These are phyloP conservation scores for Phrynosoma platyrhinos DNA, from an alignment of 2,113 vertebrate species.

Conservation along the genomic window DNA sequence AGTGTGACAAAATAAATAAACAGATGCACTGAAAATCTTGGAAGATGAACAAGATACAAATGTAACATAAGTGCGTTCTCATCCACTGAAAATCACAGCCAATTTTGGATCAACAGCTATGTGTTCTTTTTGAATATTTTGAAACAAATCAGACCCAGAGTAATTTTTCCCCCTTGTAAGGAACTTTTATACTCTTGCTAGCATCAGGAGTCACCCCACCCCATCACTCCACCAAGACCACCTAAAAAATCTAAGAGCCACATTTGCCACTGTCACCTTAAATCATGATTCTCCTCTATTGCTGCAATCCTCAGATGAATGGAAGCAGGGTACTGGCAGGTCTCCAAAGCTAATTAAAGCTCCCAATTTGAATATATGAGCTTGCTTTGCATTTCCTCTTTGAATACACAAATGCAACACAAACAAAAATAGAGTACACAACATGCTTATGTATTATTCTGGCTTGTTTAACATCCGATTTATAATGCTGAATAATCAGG, in stretches of 20 bases:
- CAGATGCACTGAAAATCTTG: background rate
- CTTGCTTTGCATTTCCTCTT: conserved; percentile 62
- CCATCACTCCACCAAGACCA: conserved; percentile 14
- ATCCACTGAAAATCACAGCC: background rate
- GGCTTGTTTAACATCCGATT: conserved; percentile 39
- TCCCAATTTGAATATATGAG: conserved; percentile 65
- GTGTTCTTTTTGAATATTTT: background rate
- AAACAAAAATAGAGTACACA: conserved; percentile 52
- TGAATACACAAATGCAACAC: conserved; percentile 40
- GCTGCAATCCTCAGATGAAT: conserved; percentile 60
- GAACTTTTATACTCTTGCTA: background rate
- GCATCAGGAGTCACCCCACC: background rate
- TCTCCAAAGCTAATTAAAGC: conserved; percentile 69
- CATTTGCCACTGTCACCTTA: conserved; percentile 65
- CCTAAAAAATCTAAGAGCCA: conserved; percentile 48
- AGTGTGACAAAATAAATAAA: background rate
- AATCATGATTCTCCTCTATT: conserved; percentile 56
- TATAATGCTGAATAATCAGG: conserved; percentile 46
- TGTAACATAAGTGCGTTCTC: background rate
- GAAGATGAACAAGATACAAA: background rate
- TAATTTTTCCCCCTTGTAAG: no score
- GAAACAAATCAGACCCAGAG: background rate
- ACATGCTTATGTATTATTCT: conserved; percentile 44
- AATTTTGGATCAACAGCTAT: background rate
- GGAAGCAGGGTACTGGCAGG: conserved; percentile 52